Conservation (phyloP, 2,888 invertebrate genomes). For the Pegoplata infirma region DNA sequence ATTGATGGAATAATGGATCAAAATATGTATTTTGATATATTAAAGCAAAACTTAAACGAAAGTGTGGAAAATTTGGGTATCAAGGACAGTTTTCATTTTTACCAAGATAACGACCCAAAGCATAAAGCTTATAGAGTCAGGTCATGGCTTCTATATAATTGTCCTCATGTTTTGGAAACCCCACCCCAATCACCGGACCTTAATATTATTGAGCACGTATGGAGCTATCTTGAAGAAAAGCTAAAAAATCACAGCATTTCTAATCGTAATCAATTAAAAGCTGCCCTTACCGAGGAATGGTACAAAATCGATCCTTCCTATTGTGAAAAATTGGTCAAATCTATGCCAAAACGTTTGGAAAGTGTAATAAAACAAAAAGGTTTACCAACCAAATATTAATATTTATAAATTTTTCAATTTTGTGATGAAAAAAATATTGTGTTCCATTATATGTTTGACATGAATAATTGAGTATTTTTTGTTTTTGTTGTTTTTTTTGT, state of each 20-base stretch:
- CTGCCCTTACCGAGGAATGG: conserved; percentile 13
- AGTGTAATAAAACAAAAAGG: conserved; percentile 17
- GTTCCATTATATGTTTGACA: too few relatives aligned
- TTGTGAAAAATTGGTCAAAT: conserved; percentile 17
- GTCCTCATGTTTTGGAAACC: conserved; percentile 53
- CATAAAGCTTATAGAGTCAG: conserved; percentile 42
- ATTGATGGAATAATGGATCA: conserved; percentile 24
- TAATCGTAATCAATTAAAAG: conserved; percentile 6
- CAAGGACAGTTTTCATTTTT: conserved; percentile 37
- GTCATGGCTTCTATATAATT: conserved; percentile 59
- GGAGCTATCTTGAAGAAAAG: conserved; percentile 46
- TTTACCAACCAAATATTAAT: conserved; percentile 16
- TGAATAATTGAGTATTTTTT: too few relatives aligned
- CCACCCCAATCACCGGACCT: conserved; percentile 49
- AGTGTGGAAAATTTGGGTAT: conserved; percentile 21
- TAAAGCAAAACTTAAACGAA: neutral
- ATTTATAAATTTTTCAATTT: too few relatives aligned
- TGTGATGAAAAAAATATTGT: too few relatives aligned
- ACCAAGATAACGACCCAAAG: conserved; percentile 39
- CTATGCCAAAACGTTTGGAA: conserved; percentile 23
- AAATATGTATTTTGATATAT: neutral
- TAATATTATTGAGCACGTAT: conserved; percentile 43
- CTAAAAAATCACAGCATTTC: conserved; percentile 10
- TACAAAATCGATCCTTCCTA: conserved; percentile 12
- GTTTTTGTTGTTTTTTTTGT: too few relatives aligned